These are phyloP conservation scores for Aptenodytes forsteri DNA, from an alignment of 2,113 vertebrate species.

Conservation along the genomic window DNA sequence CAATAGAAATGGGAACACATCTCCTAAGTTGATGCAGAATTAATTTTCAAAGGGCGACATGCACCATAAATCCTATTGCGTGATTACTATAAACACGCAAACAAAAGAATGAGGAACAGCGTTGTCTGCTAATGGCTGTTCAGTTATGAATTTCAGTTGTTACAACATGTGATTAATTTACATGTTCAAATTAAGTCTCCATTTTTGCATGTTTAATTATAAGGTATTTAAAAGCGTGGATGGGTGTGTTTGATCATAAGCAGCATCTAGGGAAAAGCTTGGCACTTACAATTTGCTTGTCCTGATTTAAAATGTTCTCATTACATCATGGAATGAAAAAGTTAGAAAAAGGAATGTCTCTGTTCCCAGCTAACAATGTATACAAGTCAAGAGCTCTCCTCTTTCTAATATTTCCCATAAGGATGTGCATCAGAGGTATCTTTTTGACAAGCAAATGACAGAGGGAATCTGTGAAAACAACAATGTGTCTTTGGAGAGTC, in stretches of 20 bases:
- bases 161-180: conserved; percentile 68
- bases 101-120: conserved; percentile 63
- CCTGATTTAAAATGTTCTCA: conserved; percentile 60
- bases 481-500: not conserved
- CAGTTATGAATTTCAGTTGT: conserved; percentile 59
- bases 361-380: conserved; percentile 25
- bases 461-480: not conserved
- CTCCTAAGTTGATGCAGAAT: conserved; percentile 40
- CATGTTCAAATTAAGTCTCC: conserved; percentile 70
- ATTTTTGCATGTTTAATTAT: conserved; percentile 68
- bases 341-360: conserved; percentile 14
- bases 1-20: conserved; percentile 54
- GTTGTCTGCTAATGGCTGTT: conserved; percentile 64
- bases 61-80: conserved; percentile 52
- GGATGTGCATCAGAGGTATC: not conserved
- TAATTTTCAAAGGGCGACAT: conserved; percentile 59
- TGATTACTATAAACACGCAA: conserved; percentile 67
- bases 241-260: conserved; percentile 24
- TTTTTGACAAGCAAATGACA: not conserved
- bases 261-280: conserved; percentile 29
- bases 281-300: conserved; percentile 35
- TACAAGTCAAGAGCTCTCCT: not conserved
- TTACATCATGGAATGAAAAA: conserved; percentile 53
- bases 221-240: conserved; percentile 27
- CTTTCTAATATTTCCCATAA: not conserved